Evolutionary conservation across 2,113 vertebrate species (phyloP).

Genomic region (Collichthys lucidus): DNA sequence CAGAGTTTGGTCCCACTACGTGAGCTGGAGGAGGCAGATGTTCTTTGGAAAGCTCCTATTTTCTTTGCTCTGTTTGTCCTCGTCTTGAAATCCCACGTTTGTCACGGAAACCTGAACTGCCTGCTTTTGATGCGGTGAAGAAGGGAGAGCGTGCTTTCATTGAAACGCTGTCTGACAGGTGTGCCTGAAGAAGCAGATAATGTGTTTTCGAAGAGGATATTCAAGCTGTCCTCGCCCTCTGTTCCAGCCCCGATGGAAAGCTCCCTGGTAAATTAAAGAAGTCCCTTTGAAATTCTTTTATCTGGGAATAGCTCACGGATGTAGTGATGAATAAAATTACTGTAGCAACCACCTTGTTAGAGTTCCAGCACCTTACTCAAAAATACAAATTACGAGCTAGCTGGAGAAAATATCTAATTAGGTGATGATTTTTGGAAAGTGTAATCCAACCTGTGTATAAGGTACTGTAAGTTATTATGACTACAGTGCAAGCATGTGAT

Average conservation of each 20-base stretch:
- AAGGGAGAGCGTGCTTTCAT: constrained; percentile 62
- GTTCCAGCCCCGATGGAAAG: constrained; percentile 59
- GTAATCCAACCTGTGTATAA: constrained; percentile 13
- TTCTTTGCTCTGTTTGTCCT: constrained; percentile 60
- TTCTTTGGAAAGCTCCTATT: constrained; percentile 51
- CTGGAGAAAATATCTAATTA: neutral
- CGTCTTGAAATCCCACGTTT: constrained; percentile 65
- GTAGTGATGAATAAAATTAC: constrained; percentile 42
- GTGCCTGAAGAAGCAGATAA: constrained; percentile 70
- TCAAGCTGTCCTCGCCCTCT: constrained; percentile 69
- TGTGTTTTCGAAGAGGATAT: constrained; percentile 59
- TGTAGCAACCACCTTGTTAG: constrained; percentile 12
- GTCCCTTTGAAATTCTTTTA: constrained; percentile 41
- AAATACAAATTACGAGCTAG: constrained; percentile 4
- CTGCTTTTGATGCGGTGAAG: constrained; percentile 66
- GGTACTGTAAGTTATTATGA: constrained; percentile 20
- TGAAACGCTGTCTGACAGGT: constrained; percentile 75
- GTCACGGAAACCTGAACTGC: constrained; percentile 53
- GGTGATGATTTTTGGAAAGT: neutral
- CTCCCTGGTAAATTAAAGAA: constrained; percentile 63
- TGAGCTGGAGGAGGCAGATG: constrained; percentile 63
- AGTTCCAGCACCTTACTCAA: neutral
- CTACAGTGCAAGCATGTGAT: constrained; percentile 46
- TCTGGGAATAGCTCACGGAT: constrained; percentile 47
- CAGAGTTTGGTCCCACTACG: constrained; percentile 51